Evolutionary conservation across 92 coral and sea anemone species (phyloP), one percentile per base, ranked within the genome.

Genomic region (Scolanthus callimorphus): DNA sequence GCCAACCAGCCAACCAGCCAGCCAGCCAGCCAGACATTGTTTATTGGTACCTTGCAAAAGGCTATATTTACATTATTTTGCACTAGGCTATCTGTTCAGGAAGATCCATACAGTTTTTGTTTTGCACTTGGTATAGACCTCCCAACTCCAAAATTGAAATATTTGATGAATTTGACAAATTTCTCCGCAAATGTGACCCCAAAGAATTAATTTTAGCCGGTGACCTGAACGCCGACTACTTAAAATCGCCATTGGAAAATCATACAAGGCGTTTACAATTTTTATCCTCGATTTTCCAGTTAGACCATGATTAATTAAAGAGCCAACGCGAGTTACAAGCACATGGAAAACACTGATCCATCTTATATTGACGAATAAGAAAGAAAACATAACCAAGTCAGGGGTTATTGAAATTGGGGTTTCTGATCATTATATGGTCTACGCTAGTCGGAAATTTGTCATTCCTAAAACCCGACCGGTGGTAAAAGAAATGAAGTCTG

Each of bases 281-380:
- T 29, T 20, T 65, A 4, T 55, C 59, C 26, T 74, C 60, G 1
- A 23, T 74, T 29, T 74, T 56, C 25, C 74, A 64, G 43, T 24
- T 65, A 21, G 39, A 65, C 17, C 81, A 74, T n/a, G n/a, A 29
- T 24, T 66, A 25, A 67, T 76, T 25, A 31, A 66, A 21, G 67
- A 76, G 48, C 75, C 82, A 20, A 76, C 82, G 3, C 65, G 81
- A 45, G 74, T 74, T 8, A 66, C 69, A 38, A 37, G 54, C 13
- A 56, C 50, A 17, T 51, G 61, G 4, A 39, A 22, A 11, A 51
- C 61, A 3, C 11, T 52, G 26, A 52, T 65, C 52, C 61, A 51
- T 25, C 27, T 65, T n/a, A 37, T 63, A 48, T 51, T 63, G 6
- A 63, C 59, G 4, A 63, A 49, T 23, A 63, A 34, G 8, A 28